Conservation (phyloP, 64 coral and sea anemone genomes). For the Stylophora pistillata region DNA sequence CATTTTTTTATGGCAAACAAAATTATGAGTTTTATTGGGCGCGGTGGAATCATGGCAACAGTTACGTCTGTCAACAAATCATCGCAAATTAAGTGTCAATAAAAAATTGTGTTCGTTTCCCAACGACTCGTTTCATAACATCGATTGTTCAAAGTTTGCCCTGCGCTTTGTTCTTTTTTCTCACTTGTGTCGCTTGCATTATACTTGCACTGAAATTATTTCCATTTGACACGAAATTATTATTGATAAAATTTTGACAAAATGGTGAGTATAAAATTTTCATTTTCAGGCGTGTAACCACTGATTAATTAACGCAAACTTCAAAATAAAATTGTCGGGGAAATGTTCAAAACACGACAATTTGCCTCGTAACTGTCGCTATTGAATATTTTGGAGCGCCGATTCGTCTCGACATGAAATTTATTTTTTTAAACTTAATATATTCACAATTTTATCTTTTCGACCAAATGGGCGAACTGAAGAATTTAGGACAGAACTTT, state of each 20-base stretch:
- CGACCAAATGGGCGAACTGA: background rate
- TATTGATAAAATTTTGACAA: background rate
- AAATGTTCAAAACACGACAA: background rate
- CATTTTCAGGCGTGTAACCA: background rate
- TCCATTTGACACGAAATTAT: background rate
- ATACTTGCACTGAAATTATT: background rate
- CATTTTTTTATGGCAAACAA: background rate
- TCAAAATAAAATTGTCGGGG: background rate
- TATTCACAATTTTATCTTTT: slow-evolving; percentile 19
- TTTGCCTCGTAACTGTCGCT: background rate
- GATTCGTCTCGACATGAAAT: background rate
- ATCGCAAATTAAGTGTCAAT: background rate
- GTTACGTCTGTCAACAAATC: background rate
- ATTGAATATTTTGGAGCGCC: background rate
- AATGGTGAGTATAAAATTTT: background rate
- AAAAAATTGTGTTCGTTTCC: background rate
- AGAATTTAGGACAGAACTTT: slow-evolving; percentile 44
- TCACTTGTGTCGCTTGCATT: background rate
- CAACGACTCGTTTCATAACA: background rate
- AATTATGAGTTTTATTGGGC: background rate
- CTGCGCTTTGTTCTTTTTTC: too few species aligned
- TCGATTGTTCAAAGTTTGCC: background rate
- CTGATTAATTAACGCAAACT: background rate
- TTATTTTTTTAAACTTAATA: background rate
- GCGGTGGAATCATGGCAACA: background rate